Evolutionary conservation across 2,888 invertebrate species (phyloP), one percentile per base, ranked within the genome.

Genomic region (Tetragonula carbonaria): DNA sequence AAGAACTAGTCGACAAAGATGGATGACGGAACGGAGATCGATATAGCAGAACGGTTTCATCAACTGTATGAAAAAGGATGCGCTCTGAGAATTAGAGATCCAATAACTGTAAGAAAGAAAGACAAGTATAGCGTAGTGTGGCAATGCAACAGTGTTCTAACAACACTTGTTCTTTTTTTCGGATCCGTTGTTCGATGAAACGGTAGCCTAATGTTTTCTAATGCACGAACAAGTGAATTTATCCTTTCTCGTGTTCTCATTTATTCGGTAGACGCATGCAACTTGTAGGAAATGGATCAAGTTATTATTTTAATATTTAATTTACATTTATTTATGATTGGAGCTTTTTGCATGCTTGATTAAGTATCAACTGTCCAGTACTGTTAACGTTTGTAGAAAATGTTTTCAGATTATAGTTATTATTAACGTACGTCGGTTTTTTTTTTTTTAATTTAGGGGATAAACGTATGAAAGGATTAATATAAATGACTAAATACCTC

Each of bases 1-100:
- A 71, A 70, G 57, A 66, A n/a, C n/a, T 59, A 67, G 28, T 71
- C 23, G 63, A 65, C 18, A 55, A 23, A 66, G 66, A 62, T 38
- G 50, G 63, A 70, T 45, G n/a, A 53, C 14, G 50, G 38, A 50
- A 63, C 66, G 2, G 68, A 33, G 57, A 74, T 28, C 53, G 59
- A 57, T 28, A 21, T 38, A 67, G 51, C 21, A 5, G 33, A 28
- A 28, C 14, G 21, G 6, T 14, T 28, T 28, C 28, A 45, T 13
- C 5, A 50, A 62, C 62, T 28, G 5, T 28, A 23, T 21, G 18
- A 23, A 62, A 23, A 62, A 73, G 28, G 21, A 73, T 28, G 50
- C 23, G 18, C 21, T 55, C 8, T 57, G 5, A 21, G 23, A 28
- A 5, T n/a, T 23, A 23, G 3, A 62, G 21, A 4, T 50, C 18